A percentile compares a stretch with the other conserved stretches of the same genome.
Evolutionary conservation across 2,797 vertebrate genomes (phyloP).

Genomic region (Microcaecilia unicolor): DNA sequence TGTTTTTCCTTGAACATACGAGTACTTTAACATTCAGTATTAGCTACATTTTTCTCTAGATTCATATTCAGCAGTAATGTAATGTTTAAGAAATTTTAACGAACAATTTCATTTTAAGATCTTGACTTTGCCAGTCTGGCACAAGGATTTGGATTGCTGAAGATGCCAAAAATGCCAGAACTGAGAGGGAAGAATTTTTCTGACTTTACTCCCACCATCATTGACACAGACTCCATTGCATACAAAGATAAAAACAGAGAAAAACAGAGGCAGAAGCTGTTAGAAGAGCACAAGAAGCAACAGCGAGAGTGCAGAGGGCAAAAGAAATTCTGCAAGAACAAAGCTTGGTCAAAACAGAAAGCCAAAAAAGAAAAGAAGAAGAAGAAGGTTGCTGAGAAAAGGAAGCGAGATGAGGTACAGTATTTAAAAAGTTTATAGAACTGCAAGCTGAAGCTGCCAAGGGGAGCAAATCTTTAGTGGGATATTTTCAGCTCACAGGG

Average conservation of each 20-base stretch:
- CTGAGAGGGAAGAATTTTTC: slow-evolving; percentile 72
- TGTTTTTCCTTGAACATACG: too few species aligned
- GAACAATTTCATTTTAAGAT: slow-evolving; percentile 52
- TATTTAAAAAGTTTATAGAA: neutral
- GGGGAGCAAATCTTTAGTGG: too few species aligned
- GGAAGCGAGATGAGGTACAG: slow-evolving; percentile 69
- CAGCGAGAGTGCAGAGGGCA: slow-evolving; percentile 34
- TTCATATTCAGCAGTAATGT: neutral
- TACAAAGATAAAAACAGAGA: slow-evolving; percentile 88
- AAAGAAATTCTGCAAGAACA: slow-evolving; percentile 62
- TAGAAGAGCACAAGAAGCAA: slow-evolving; percentile 50
- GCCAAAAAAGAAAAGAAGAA: slow-evolving; percentile 69
- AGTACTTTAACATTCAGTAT: too few species aligned
- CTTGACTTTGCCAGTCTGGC: slow-evolving; percentile 78
- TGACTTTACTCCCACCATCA: slow-evolving; percentile 54
- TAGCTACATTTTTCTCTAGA: too few species aligned
- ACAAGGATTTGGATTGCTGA: slow-evolving; percentile 80
- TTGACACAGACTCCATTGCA: slow-evolving; percentile 78
- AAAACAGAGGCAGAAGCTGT: slow-evolving; percentile 73
- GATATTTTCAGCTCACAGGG: too few species aligned
- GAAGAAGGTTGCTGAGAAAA: slow-evolving; percentile 66
- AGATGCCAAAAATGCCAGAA: slow-evolving; percentile 91
- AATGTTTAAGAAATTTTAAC: too few species aligned
- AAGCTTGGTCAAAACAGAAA: slow-evolving; percentile 92
- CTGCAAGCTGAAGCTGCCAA: too few species aligned